Evolutionary conservation across 2,888 invertebrate genomes (phyloP).

Genomic region (Oegoconia quadripuncta): DNA sequence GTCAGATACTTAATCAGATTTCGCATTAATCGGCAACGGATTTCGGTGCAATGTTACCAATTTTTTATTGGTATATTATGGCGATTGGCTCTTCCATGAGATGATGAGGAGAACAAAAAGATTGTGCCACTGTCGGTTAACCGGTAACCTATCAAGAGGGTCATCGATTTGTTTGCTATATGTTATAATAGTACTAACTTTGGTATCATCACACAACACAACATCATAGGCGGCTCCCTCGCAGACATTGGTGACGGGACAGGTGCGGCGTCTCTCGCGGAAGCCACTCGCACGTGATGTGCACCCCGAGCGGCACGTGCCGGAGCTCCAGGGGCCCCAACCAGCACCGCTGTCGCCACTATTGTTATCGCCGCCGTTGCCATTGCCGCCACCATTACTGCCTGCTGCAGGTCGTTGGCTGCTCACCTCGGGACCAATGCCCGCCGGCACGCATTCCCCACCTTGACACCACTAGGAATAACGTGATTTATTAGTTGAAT

Average conservation of each 20-base stretch:
- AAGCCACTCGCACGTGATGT: slow-evolving; percentile 81
- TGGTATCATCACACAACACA: slow-evolving; percentile 82
- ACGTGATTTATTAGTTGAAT: slow-evolving; percentile 10
- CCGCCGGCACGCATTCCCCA: slow-evolving; percentile 79
- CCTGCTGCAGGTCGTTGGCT: slow-evolving; percentile 18
- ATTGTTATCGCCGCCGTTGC: slow-evolving; percentile 59
- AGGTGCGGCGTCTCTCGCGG: slow-evolving; percentile 76
- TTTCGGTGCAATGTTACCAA: too few relatives aligned
- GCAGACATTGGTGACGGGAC: slow-evolving; percentile 78
- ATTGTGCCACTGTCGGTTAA: too few relatives aligned
- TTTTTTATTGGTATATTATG: too few relatives aligned
- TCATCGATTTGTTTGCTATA: too few relatives aligned
- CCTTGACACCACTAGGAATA: slow-evolving; percentile 82
- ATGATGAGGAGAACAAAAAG: too few relatives aligned
- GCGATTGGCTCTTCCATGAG: too few relatives aligned
- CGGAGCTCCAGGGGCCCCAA: slow-evolving; percentile 83
- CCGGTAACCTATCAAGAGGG: too few relatives aligned
- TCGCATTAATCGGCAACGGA: too few relatives aligned
- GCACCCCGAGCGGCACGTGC: slow-evolving; percentile 83
- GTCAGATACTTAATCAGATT: too few relatives aligned
- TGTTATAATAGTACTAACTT: too few relatives aligned
- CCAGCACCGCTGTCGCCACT: slow-evolving; percentile 73
- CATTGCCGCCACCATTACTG: slow-evolving; percentile 71
- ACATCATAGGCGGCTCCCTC: slow-evolving; percentile 82
- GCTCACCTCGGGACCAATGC: slow-evolving; percentile 24